These are phyloP conservation scores for Brachionus paranguensis DNA, from an alignment of 1,140 invertebrate species.

Conservation along the genomic window DNA sequence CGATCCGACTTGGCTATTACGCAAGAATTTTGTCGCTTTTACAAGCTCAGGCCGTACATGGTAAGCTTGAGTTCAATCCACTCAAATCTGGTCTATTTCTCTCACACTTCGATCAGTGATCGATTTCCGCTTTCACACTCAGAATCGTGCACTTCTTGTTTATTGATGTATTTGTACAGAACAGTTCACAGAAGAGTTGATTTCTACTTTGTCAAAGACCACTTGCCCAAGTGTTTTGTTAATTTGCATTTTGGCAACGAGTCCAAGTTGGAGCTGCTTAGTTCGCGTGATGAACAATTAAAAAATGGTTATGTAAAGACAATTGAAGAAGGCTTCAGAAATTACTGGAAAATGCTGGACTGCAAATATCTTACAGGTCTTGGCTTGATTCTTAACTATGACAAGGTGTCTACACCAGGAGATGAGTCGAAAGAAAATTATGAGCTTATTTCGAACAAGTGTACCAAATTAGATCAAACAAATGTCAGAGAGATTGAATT, in stretches of 20 bases:
- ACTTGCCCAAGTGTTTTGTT: slow-evolving; percentile 28
- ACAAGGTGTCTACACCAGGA: neutral
- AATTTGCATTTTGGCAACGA: slow-evolving; percentile 18
- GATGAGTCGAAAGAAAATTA: slow-evolving; percentile 25
- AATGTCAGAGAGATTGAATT: neutral
- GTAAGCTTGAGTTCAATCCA: neutral
- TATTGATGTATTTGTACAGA: slow-evolving; percentile 25
- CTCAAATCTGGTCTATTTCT: neutral
- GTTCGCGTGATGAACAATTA: neutral
- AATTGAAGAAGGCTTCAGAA: neutral
- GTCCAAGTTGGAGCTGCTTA: neutral
- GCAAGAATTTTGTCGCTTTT: slow-evolving; percentile 21
- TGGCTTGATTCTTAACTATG: neutral
- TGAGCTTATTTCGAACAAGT: slow-evolving; percentile 14
- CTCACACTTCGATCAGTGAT: neutral
- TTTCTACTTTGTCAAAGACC: slow-evolving; percentile 29
- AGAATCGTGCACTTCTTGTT: slow-evolving; percentile 14
- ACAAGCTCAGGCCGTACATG: slow-evolving; percentile 32
- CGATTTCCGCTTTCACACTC: neutral
- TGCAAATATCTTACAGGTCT: slow-evolving; percentile 25
- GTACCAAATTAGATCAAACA: neutral
- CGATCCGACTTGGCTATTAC: neutral
- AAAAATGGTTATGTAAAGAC: neutral
- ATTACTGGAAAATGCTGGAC: slow-evolving; percentile 11
- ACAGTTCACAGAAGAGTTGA: slow-evolving; percentile 14